Base-by-base conservation (phyloP, 2,888 invertebrate species). In the Andrena bicolor region DNA sequence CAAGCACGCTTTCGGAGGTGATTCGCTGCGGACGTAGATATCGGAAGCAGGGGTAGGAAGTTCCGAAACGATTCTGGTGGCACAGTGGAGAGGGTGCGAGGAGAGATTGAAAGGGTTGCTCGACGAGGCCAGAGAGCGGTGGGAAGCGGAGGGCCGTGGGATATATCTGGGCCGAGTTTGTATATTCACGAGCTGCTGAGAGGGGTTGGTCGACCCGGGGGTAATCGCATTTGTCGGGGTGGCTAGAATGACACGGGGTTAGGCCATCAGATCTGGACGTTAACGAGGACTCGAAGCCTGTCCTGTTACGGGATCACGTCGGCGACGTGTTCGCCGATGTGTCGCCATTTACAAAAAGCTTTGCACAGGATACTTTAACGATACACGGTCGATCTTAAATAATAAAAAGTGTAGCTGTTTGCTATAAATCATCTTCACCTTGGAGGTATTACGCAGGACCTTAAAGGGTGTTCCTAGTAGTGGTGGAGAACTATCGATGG, bases 151-250 rank as follows among this genome's bases (percentile, higher is more conserved):
- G 35, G 26, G n/a, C 20, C 16, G 26, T 13, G 48, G 4, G 28
- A 49, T 58, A 20, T 83, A 83, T 81, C 41, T 71, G 30, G 65
- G 58, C 2, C 64, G 68, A 73, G 70, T 80, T 80, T 77, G 79
- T 75, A 71, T 75, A 77, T 78, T 68, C 72, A 74, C 65, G 61
- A 61, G 69, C 41, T 20, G n/a, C 41, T 41, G 78, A 16, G 32
- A 76, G 65, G 74, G 85, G 83, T 84, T 83, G 74, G 69, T 76
- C 79, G 58, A 48, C 49, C 66, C n/a, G 80, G 81, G 72, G 87
- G 73, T 89, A 89, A 90, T 88, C 90, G 86, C 86, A 89, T 90
- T 90, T 90, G 89, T 87, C 88, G 85, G 84, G 82, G 75, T 81
- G 76, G 72, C 69, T 73, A 69, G 73, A 73, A 35, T 68, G 82